Conservation (phyloP, 1,140 invertebrate species). For the Ceratoteleas bidentatus region DNA sequence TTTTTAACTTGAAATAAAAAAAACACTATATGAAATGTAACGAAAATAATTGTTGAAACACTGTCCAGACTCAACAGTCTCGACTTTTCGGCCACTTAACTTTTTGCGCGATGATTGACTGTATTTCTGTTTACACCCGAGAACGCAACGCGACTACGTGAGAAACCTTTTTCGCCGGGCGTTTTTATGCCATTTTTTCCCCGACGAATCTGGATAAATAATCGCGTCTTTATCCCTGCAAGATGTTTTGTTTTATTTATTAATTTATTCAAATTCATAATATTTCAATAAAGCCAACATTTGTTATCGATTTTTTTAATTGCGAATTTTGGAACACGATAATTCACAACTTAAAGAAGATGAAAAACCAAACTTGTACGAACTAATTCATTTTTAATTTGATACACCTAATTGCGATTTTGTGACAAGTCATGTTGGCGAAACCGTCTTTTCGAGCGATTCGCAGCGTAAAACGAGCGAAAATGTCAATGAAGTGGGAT, state of each 20-base stretch:
- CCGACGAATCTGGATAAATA: slow-evolving; percentile 40
- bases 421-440: too few relatives aligned
- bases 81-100: slow-evolving; percentile 41
- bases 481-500: too few relatives aligned
- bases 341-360: too few relatives aligned
- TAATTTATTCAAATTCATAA: slow-evolving; percentile 31
- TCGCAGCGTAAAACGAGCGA: too few relatives aligned
- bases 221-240: slow-evolving; percentile 40
- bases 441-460: too few relatives aligned
- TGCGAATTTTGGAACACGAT: too few relatives aligned
- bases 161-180: slow-evolving; percentile 24
- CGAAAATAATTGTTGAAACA: slow-evolving; percentile 3
- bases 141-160: slow-evolving; percentile 29
- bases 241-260: slow-evolving; percentile 44
- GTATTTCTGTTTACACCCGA: slow-evolving; percentile 48
- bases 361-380: too few relatives aligned
- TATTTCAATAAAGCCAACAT: too few relatives aligned
- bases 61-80: slow-evolving; percentile 3
- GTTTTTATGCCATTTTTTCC: slow-evolving; percentile 48
- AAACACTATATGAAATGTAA: too few relatives aligned
- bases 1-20: not conserved
- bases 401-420: too few relatives aligned
- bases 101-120: slow-evolving; percentile 35
- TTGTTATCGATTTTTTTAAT: too few relatives aligned
- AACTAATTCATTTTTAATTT: too few relatives aligned